A percentile compares a stretch with the other conserved stretches of the same genome.
Conservation (phyloP, 2,113 vertebrate genomes). For the Oceanodroma tethys region DNA sequence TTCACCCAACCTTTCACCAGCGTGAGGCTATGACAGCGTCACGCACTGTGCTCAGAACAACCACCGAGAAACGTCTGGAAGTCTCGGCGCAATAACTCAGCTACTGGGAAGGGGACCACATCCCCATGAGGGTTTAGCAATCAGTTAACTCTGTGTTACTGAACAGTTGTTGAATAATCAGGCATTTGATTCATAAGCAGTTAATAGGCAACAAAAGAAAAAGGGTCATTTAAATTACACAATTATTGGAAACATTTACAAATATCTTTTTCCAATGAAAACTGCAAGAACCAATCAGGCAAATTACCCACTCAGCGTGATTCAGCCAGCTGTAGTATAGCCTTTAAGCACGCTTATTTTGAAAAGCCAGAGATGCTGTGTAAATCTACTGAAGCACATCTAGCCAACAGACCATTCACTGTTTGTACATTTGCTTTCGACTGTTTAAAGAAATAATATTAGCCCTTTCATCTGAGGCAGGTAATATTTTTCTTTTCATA, state of each 20-base stretch:
- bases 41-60: rapidly evolving
- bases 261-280: background rate
- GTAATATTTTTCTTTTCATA: conserved; percentile 6
- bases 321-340: background rate
- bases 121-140: background rate
- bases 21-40: background rate
- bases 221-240: background rate
- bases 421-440: conserved; percentile 47
- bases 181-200: background rate
- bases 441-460: conserved; percentile 49
- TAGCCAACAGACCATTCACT: background rate
- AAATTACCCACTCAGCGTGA: background rate
- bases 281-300: background rate
- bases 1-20: background rate
- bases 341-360: background rate
- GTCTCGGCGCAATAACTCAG: background rate
- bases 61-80: rapidly evolving
- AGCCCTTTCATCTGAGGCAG: conserved; percentile 1
- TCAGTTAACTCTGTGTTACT: background rate
- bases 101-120: background rate
- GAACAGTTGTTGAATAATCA: background rate
- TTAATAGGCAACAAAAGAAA: background rate
- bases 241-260: background rate
- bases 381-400: background rate
- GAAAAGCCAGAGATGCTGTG: conserved; percentile 4